Evolutionary conservation across 2,888 invertebrate species (phyloP).

Genomic region (Homarus gammarus): DNA sequence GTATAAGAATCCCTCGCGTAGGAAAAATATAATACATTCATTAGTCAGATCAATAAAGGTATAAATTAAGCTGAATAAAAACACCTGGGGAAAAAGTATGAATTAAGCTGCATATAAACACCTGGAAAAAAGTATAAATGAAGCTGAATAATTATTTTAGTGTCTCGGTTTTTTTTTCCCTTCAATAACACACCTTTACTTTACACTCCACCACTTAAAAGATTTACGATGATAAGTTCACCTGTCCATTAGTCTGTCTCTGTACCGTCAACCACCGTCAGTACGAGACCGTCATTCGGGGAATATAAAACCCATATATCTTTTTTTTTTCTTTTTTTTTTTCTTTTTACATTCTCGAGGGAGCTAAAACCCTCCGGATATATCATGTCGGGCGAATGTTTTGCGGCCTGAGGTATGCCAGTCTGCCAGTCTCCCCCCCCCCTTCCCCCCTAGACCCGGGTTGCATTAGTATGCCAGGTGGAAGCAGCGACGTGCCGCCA

Average conservation of each 20-base stretch:
- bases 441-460: not conserved
- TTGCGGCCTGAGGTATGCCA: not conserved
- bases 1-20: too few relatives aligned
- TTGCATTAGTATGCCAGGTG: conserved; percentile 6
- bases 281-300: not conserved
- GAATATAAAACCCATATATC: conserved; percentile 2
- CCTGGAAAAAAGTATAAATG: too few relatives aligned
- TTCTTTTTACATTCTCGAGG: not conserved
- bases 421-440: too few relatives aligned
- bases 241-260: not conserved
- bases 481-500: not conserved
- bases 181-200: not conserved
- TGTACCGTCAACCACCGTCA: not conserved
- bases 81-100: too few relatives aligned
- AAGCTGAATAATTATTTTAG: too few relatives aligned
- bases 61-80: too few relatives aligned
- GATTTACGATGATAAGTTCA: not conserved
- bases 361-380: not conserved
- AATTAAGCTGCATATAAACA: too few relatives aligned
- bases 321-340: not conserved
- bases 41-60: too few relatives aligned
- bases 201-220: not conserved
- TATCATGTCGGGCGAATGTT: not conserved
- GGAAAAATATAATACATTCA: too few relatives aligned
- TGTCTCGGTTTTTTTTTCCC: too few relatives aligned